Conservation (phyloP, 2,888 invertebrate species). For the Drosophila ustulata region DNA sequence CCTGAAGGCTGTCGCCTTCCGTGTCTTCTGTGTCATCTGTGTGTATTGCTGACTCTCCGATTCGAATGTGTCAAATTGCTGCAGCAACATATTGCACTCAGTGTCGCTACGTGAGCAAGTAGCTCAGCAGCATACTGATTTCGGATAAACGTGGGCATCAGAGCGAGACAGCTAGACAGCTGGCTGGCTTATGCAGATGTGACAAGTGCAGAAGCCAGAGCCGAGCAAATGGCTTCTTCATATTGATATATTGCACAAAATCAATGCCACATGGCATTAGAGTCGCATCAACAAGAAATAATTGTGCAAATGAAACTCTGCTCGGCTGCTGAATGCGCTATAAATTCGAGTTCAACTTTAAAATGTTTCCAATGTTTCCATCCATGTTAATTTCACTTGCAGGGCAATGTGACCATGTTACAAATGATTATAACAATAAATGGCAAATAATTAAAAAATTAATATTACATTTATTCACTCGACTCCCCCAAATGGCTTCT, state of each 20-base stretch:
- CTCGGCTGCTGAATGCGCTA: neutral
- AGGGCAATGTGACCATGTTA: no score
- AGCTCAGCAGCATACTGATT: slow-evolving; percentile 34
- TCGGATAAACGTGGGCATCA: neutral
- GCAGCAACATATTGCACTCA: slow-evolving; percentile 68
- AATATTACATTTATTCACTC: neutral
- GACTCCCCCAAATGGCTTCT: no score
- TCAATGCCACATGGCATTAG: slow-evolving; percentile 66
- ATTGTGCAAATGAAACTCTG: neutral
- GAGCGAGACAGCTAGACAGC: slow-evolving; percentile 1
- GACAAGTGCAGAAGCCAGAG: slow-evolving; percentile 71
- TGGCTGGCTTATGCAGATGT: slow-evolving; percentile 67
- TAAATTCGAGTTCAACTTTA: neutral
- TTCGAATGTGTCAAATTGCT: slow-evolving; percentile 73
- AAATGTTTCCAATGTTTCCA: neutral
- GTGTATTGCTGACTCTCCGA: slow-evolving; percentile 70
- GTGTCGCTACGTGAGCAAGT: slow-evolving; percentile 43
- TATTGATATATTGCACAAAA: slow-evolving; percentile 74
- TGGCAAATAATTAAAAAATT: no score
- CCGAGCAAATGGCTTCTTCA: slow-evolving; percentile 68
- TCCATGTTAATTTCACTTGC: neutral
- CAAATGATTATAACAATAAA: no score
- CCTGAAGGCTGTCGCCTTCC: slow-evolving; percentile 24
- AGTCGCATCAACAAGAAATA: slow-evolving; percentile 24
- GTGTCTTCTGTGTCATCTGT: slow-evolving; percentile 29